Evolutionary conservation across 2,888 invertebrate genomes (phyloP), one percentile per base, ranked within the genome.

Genomic region (Blastobasis lacticolella): DNA sequence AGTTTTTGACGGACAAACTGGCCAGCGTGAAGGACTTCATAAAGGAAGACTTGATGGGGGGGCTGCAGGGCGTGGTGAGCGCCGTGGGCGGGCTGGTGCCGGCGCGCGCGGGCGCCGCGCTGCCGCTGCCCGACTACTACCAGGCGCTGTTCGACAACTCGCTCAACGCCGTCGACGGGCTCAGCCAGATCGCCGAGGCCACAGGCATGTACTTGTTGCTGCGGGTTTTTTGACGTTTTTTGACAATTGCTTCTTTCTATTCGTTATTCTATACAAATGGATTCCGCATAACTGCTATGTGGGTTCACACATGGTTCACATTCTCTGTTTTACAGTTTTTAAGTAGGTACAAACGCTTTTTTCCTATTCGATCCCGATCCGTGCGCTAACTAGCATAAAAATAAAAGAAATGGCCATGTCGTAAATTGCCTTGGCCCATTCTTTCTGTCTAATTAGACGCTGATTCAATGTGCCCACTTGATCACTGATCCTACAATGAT

Each of bases 141-240:
- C 76, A 79, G 53, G 72, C 73, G 0, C 40, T 82, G 10, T 78
- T 86, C 50, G 75, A 82, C 36, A 72, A 69, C 42, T 71, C 83
- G 0, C 56, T 77, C 36, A 73, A 74, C 10, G 66, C 73, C 1
- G 62, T 81, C 1, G 89, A 89, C 57, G 89, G 87, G 8, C 73
- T 93, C 5, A 68, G 80, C 3, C 89, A 91, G 68, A 88, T 92
- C 8, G 86, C 89, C 6, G 91, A 92, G 75, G 91, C 90, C 50
- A 89, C 92, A 59, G 86, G 91, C 90, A 69, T 67, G 53, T 48
- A 51, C 43, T 5, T 8, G 10, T 8, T 42, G 41, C 9, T 9
- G 9, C 3, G 23, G 3, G 3, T 9, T 40, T 9, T 40, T 8
- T 40, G 6, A 40, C 41, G 9, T 1, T 40, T 4, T n/a, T 40